These are phyloP conservation scores for Onychostoma macrolepis DNA, from an alignment of 2,113 vertebrate species.

Conservation along the genomic window DNA sequence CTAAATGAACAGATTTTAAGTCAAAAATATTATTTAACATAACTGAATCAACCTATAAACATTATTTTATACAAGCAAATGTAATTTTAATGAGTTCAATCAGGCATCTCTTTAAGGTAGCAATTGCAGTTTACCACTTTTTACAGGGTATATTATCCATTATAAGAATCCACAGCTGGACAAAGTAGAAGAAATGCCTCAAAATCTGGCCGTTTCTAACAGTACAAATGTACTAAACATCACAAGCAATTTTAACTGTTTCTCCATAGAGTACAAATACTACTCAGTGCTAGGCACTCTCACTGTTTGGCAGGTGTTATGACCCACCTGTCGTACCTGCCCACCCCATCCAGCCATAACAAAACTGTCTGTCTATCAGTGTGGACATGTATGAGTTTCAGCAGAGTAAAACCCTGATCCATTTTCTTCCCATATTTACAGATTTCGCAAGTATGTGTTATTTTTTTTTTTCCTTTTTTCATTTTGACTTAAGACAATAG, in stretches of 20 bases:
- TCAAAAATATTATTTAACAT: neutral
- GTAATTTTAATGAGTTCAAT: neutral
- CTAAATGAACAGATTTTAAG: no score
- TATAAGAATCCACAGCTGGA: neutral
- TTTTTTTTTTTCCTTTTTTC: neutral
- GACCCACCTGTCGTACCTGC: neutral
- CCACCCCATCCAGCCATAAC: neutral
- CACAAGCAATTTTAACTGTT: neutral
- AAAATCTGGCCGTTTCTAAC: neutral
- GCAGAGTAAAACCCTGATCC: neutral
- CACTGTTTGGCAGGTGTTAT: neutral
- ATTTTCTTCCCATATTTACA: neutral
- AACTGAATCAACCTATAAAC: neutral
- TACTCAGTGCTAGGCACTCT: no score
- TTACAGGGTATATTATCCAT: no score
- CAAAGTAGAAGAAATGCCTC: neutral
- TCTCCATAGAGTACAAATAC: no score
- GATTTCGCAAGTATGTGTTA: no score
- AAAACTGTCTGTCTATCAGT: neutral
- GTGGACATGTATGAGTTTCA: neutral
- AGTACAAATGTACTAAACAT: neutral
- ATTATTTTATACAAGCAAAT: no score
- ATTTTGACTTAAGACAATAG: neutral
- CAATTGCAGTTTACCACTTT: neutral
- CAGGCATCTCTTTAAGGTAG: neutral